Evolutionary conservation across 2,888 invertebrate genomes (phyloP).

Genomic region (Pyrochroa serraticornis): DNA sequence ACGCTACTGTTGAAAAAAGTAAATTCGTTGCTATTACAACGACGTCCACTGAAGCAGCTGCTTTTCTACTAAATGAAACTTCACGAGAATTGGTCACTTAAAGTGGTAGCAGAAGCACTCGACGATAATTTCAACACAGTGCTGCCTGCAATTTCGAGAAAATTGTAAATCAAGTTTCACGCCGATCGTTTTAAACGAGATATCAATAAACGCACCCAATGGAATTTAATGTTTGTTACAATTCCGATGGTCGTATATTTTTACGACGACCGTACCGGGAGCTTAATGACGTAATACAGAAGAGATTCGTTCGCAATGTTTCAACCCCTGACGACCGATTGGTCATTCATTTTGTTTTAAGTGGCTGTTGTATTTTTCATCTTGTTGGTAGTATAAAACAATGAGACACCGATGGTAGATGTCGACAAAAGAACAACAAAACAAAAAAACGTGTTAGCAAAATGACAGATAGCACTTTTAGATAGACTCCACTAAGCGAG

Average conservation of each 20-base stretch:
- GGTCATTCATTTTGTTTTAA: conserved; percentile 14
- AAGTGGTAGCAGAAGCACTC: no score
- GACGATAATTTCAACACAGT: no score
- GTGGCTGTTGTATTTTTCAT: conserved; percentile 13
- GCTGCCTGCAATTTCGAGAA: no score
- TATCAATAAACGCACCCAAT: neutral
- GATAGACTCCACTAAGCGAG: conserved; percentile 41
- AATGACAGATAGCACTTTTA: conserved; percentile 42
- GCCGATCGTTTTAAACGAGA: no score
- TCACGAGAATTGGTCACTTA: no score
- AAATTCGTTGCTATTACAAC: no score
- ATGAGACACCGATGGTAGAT: neutral
- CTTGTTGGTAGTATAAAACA: conserved; percentile 14
- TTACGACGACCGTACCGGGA: conserved; percentile 15
- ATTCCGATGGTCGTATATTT: conserved; percentile 25
- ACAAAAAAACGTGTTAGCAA: conserved; percentile 40
- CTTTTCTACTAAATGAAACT: no score
- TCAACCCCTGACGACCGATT: neutral
- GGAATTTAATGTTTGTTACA: conserved; percentile 22
- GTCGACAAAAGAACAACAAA: conserved; percentile 5
- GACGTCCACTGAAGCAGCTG: no score
- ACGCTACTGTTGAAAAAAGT: no score
- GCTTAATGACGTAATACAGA: conserved; percentile 20
- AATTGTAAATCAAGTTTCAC: no score
- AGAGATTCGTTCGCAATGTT: conserved; percentile 12